Percentiles rank a stretch among this genome's conserved stretches.
phyloP scores from a whole-genome alignment of 2,888 invertebrate species.

The Philereme transversata region DNA sequence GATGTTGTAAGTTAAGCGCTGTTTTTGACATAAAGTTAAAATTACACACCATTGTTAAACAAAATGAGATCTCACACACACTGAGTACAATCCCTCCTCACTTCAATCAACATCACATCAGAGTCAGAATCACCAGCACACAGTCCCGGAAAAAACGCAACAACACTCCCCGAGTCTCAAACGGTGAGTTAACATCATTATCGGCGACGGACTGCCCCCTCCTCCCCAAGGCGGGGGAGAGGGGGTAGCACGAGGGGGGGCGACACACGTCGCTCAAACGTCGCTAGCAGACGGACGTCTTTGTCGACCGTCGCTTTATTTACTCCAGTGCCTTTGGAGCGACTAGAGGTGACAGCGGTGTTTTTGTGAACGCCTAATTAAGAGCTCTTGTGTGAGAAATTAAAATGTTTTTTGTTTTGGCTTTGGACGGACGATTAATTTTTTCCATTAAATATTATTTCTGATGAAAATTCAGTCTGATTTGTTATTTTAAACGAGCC shows the following conservation, averaged over 20 bases:
- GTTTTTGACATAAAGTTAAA: constrained; percentile 5
- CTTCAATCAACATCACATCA: constrained; percentile 49
- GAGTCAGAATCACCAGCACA: constrained; percentile 32
- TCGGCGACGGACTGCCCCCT: constrained; percentile 61
- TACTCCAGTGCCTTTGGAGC: constrained; percentile 65
- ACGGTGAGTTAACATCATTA: constrained; percentile 82
- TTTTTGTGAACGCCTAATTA: constrained; percentile 59
- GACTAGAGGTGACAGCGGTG: constrained; percentile 71
- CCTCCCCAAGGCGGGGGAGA: constrained; percentile 39
- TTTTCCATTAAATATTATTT: constrained; percentile 3
- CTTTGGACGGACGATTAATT: constrained; percentile 21
- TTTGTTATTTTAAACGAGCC: not conserved
- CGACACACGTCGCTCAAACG: constrained; percentile 82
- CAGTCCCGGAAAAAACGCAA: constrained; percentile 65
- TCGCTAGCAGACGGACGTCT: constrained; percentile 82
- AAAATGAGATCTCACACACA: constrained; percentile 18
- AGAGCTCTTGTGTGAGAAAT: constrained; percentile 44
- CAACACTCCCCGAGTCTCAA: constrained; percentile 71
- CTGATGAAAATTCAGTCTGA: not conserved
- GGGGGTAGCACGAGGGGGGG: constrained; percentile 45
- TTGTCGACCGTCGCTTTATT: constrained; percentile 81
- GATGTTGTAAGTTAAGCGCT: not conserved
- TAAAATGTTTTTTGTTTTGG: constrained; percentile 41
- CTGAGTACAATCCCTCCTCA: constrained; percentile 13
- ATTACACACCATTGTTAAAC: constrained; percentile 20